Conservation (phyloP, 2,888 invertebrate species). For the Periphyllus acericola region DNA sequence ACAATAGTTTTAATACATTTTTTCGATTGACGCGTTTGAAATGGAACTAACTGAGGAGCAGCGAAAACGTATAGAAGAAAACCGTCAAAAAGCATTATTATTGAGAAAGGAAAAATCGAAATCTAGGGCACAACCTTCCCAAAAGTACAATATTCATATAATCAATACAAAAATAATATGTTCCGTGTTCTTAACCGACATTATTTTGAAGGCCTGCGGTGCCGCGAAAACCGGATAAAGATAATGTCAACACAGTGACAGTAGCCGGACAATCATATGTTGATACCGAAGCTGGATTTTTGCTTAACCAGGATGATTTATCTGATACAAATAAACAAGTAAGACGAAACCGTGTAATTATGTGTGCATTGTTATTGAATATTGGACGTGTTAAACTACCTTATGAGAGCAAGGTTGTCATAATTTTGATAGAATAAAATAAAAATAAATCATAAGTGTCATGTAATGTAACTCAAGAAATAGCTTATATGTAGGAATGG, state of each 20-base stretch:
- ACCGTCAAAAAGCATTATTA: conserved; percentile 68
- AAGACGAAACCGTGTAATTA: not conserved
- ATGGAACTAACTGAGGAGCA: conserved; percentile 64
- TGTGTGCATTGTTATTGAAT: too few species aligned
- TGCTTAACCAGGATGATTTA: conserved; percentile 75
- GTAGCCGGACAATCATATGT: conserved; percentile 66
- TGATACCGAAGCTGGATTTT: conserved; percentile 87
- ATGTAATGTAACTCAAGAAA: too few species aligned
- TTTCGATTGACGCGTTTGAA: not conserved
- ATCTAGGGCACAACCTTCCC: conserved; percentile 15
- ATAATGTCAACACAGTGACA: conserved; percentile 12
- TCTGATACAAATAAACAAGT: conserved; percentile 36
- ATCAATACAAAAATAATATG: not conserved
- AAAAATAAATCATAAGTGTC: too few species aligned
- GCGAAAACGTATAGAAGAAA: conserved; percentile 68
- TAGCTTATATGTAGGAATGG: too few species aligned
- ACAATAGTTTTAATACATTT: too few species aligned
- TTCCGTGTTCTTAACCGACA: not conserved
- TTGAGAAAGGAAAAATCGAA: conserved; percentile 46
- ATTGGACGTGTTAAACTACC: too few species aligned
- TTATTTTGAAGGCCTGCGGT: not conserved
- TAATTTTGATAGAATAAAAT: too few species aligned
- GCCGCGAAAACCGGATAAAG: not conserved
- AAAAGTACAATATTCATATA: conserved; percentile 15
- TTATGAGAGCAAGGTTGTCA: too few species aligned